Percentiles rank a stretch among this genome's conserved stretches.
Conservation (phyloP, 2,888 invertebrate species). For the Lasioglossum morio region DNA sequence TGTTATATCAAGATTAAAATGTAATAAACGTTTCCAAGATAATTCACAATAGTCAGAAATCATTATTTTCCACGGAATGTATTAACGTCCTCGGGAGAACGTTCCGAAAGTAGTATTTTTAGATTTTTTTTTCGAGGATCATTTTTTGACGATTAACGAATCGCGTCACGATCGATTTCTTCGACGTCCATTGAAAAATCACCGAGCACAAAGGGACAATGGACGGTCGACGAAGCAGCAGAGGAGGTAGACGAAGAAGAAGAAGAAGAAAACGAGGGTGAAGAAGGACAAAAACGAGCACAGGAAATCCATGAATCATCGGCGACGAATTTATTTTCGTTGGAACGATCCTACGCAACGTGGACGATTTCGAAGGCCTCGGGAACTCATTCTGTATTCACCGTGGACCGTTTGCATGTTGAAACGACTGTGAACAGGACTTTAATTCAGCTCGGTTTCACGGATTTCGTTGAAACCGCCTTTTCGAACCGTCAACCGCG, state of each 20-base stretch:
- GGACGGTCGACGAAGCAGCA: background rate
- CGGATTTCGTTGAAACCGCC: constrained; percentile 13
- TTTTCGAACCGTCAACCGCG: background rate
- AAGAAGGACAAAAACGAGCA: constrained; percentile 32
- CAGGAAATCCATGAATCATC: constrained; percentile 60
- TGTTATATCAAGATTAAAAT: background rate
- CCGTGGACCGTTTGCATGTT: constrained; percentile 26
- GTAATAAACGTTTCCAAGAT: background rate
- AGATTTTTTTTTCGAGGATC: background rate
- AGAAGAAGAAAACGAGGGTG: constrained; percentile 19
- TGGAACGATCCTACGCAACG: constrained; percentile 59
- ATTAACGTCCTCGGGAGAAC: background rate
- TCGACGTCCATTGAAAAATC: constrained; percentile 14
- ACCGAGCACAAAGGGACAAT: constrained; percentile 8
- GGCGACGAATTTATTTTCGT: constrained; percentile 57
- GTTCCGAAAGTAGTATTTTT: background rate
- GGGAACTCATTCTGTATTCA: constrained; percentile 57
- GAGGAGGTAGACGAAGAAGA: background rate
- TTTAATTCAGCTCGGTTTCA: constrained; percentile 30
- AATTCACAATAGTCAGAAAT: too few species aligned
- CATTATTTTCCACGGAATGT: too few species aligned
- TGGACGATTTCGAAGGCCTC: constrained; percentile 56
- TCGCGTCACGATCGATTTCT: constrained; percentile 8
- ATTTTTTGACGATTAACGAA: background rate
- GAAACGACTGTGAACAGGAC: constrained; percentile 35